Conservation (phyloP, 2,888 invertebrate genomes). For the Drosophila austrosaltans region DNA sequence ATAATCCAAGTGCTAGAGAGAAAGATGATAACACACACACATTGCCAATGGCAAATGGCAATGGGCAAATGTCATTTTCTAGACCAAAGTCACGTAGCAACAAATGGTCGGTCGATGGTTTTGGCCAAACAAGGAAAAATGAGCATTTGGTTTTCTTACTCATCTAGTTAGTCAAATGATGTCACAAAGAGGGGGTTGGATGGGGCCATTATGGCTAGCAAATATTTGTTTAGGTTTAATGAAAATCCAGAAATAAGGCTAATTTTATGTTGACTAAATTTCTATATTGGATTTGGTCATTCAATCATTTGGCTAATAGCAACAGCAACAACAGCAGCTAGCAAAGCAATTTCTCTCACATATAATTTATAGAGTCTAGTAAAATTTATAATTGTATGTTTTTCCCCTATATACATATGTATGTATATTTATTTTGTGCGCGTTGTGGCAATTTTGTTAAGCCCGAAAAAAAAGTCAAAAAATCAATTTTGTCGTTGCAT, state of each 20-base stretch:
- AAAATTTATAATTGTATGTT: no score
- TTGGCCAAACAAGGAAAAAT: neutral
- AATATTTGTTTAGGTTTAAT: no score
- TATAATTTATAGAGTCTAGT: no score
- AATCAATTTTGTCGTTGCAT: slow-evolving; percentile 43
- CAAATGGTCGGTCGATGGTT: neutral
- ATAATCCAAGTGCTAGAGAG: slow-evolving; percentile 55
- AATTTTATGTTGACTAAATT: no score
- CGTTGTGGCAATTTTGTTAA: slow-evolving; percentile 14
- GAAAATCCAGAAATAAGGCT: no score
- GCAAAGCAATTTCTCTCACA: neutral
- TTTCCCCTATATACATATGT: no score
- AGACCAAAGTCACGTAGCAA: slow-evolving; percentile 12
- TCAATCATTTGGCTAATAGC: no score
- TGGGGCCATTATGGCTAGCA: no score
- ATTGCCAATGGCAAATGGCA: slow-evolving; percentile 24
- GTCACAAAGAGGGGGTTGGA: neutral
- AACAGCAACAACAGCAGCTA: no score
- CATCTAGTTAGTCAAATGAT: slow-evolving; percentile 9
- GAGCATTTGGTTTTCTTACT: slow-evolving; percentile 4
- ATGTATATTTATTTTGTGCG: neutral
- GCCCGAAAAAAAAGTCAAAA: slow-evolving; percentile 37
- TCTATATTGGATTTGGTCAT: no score
- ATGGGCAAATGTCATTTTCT: neutral
- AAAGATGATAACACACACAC: slow-evolving; percentile 14